Conservation (phyloP, 2,888 invertebrate genomes). For the Meiosimyza platycephala region DNA sequence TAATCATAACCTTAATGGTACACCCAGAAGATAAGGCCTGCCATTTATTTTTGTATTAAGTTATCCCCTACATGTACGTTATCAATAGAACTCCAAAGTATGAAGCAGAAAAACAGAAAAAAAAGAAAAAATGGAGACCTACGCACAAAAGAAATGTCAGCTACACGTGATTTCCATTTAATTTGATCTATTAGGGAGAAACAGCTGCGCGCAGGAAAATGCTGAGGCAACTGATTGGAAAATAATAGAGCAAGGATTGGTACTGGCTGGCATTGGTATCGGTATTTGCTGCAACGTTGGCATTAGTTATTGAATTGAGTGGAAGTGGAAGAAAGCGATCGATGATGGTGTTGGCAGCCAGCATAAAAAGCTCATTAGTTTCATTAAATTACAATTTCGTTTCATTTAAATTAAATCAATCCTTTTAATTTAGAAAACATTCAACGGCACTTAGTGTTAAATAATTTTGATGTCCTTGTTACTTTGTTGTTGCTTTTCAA, state of each 20-base stretch:
- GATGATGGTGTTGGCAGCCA: background rate
- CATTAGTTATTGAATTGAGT: too few relatives aligned
- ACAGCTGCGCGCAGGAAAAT: slow-evolving; percentile 31
- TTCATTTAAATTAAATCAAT: too few relatives aligned
- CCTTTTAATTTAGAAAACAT: too few relatives aligned
- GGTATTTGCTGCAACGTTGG: too few relatives aligned
- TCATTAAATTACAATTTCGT: too few relatives aligned
- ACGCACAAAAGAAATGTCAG: slow-evolving; percentile 35
- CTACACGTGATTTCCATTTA: slow-evolving; percentile 41
- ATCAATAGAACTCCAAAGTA: too few relatives aligned
- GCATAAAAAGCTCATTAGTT: too few relatives aligned
- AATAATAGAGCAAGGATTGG: slow-evolving; percentile 6
- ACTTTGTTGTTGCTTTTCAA: too few relatives aligned
- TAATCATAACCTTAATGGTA: background rate
- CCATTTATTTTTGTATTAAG: slow-evolving; percentile 9
- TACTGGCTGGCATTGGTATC: background rate
- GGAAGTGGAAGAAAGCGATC: too few relatives aligned
- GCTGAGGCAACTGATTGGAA: slow-evolving; percentile 20
- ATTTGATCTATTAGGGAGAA: slow-evolving; percentile 39
- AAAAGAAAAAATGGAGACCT: background rate
- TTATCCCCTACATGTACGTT: background rate
- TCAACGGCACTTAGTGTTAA: too few relatives aligned
- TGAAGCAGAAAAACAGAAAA: too few relatives aligned
- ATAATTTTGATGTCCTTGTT: too few relatives aligned
- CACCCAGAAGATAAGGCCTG: background rate